phyloP scores from a whole-genome alignment of 2,113 vertebrate species.

The Cyphomyrus plagiostoma region DNA sequence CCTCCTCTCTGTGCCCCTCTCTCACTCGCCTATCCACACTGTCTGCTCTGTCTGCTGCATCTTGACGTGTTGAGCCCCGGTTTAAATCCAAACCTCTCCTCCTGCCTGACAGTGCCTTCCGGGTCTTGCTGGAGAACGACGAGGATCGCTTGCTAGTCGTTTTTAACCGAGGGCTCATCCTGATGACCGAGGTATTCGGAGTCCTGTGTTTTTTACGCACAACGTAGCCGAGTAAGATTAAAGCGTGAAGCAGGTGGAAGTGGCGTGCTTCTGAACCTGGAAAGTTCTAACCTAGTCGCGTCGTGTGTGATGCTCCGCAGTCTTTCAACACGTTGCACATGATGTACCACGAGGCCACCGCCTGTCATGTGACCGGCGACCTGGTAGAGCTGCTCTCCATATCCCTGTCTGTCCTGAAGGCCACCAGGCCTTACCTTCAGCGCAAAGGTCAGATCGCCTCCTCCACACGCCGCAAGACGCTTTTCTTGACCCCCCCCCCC shows the following conservation, averaged over 20 bases:
- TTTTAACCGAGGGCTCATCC: conserved; percentile 93
- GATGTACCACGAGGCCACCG: conserved; percentile 99
- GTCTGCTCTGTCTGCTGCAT: background rate
- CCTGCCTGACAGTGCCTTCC: conserved; percentile 79
- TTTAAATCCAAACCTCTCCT: background rate
- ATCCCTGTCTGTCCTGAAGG: conserved; percentile 92
- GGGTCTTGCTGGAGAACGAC: conserved; percentile 94
- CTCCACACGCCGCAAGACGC: background rate
- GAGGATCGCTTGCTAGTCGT: conserved; percentile 96
- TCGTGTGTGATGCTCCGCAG: conserved; percentile 44
- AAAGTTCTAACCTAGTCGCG: background rate
- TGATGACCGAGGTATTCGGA: conserved; percentile 89
- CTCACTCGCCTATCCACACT: background rate
- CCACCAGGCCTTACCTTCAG: conserved; percentile 89
- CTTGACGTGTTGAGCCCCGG: conserved; percentile 1
- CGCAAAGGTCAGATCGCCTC: conserved; percentile 77
- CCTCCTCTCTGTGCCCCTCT: background rate
- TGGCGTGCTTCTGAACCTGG: background rate
- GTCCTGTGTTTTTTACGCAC: background rate
- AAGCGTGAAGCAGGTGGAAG: background rate
- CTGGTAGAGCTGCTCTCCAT: conserved; percentile 97
- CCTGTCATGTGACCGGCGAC: conserved; percentile 96
- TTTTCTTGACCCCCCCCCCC: background rate
- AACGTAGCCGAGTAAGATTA: background rate
- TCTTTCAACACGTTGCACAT: conserved; percentile 99